Evolutionary conservation across 2,888 invertebrate species (phyloP), one percentile per base, ranked within the genome.

Genomic region (Polymixis lichenea): DNA sequence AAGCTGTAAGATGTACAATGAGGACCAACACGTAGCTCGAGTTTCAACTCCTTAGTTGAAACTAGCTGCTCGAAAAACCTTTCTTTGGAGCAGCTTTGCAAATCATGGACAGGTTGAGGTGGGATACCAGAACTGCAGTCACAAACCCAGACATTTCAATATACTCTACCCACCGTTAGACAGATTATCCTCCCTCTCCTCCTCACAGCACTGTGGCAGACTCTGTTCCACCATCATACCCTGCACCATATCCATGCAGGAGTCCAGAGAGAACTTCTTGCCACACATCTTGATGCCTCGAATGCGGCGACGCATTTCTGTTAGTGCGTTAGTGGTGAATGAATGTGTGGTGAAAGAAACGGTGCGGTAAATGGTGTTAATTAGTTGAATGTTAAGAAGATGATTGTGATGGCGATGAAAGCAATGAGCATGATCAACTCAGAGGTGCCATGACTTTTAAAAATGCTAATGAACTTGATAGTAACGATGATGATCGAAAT

Each of bases 181-280:
- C 60, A 67, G n/a, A 64, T 90, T 90, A 19, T 97, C 96, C 74
- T 96, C 96, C 55, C 92, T 92, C 13, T 97, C 97, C 66, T 97
- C 97, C 86, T 97, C 97, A 56, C 94, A 94, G 91, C 97, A 97
- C 25, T 94, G 94, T 1, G 97, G 97, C 64, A 97, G 93, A n/a
- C 96, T 94, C 80, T 95, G 95, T 75, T 96, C 96, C 61, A 96
- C 95, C 93, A 97, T 97, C 88, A 97, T 93, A 7, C 97, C 98
- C 91, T 98, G 98, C 60, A 99, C 98, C 90, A 99, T 97, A 92
- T 99, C 99, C 97, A 99, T 98, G 90, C 98, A 98, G 0, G 99
- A 99, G 95, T 99, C 99, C 87, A 99, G 95, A 0, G 99, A 99
- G 93, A 98, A 98, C 94, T 98, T 99, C 94, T 98, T 99, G 56